Evolutionary conservation across 1,140 invertebrate species (phyloP), one percentile per base, ranked within the genome.

Genomic region (Aethina tumida): DNA sequence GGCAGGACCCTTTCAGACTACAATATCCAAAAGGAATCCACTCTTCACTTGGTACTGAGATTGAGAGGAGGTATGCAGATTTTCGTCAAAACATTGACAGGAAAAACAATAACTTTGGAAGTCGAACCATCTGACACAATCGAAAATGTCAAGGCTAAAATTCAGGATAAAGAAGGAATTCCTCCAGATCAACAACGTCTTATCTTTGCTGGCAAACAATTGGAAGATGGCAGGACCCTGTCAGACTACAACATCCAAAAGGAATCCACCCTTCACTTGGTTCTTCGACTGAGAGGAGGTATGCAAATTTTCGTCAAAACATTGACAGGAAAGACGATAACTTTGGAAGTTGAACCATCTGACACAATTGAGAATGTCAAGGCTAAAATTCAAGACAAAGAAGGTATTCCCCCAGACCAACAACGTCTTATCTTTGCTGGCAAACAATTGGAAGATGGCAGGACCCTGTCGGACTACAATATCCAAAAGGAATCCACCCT

Each of bases 301-400:
- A 64, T 64, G 75, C 52, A 67, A 65, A 56, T 79, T 35, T 79
- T 79, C 45, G 78, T 81, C 0, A 80, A 79, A 50, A 80, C 75
- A 8, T 50, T 81, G 6, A 81, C 78, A 10, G 80, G 79, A 1
- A 82, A 82, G 51, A 84, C 81, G 9, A 72, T 73, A 28, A 71
- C 80, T 0, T 53, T 84, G 9, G 79, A 84, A 45, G 80, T 84
- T 3, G 79, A 84, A 50, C 66, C 71, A 3, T 77, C 74, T 14
- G 80, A 85, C 49, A 80, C 80, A 0, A 84, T 84, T 36, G 79
- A 84, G 43, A 83, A 84, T 56, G 77, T 84, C 0, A 75, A 79
- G 49, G 70, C 75, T 3, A 78, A 80, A 47, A 77, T 79, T 48
- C 74, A 77, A 52, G 62, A 73, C 59, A 70, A 55, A 49, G 64